Base-by-base conservation (phyloP, 2,797 vertebrate genomes). In the Ptychadena robeensis region DNA sequence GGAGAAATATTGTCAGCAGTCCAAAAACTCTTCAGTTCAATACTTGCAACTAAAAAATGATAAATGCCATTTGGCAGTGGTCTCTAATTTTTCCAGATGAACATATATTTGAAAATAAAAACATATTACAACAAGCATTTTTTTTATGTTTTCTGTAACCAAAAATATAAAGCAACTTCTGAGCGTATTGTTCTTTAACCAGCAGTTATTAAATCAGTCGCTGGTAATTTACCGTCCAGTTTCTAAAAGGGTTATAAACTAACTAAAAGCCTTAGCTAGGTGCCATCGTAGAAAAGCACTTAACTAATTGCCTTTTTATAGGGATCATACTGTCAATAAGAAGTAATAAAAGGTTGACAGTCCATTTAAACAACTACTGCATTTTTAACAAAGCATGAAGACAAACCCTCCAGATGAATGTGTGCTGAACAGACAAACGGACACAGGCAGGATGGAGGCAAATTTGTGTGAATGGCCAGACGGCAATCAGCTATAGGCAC, bases 241-340 rank as follows among this genome's bases (percentile, higher is more conserved):
- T 53, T 53, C 0, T 53, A 5, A 32, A 30, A 65, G 6, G 28
- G 30, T 65, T 30, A 15, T 3, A 65, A 12, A 12, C 14, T 32
- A 22, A 66, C 32, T 31, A 66, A 66, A 31, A 66, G 63, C 63
- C 30, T 10, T 31, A 5, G 3, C 28, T 30, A 65, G 14, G 28
- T 15, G 30, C 30, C 30, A 8, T 25, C 32, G 15, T 22, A 32
- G 30, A 66, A 66, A 34, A 9, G 64, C 18, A 66, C 64, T 66
- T 66, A 66, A 66, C 64, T 34, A 32, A 66, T 66, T 32, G 44
- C 44, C 44, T 53, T 61, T 81, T 87, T 88, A 87, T 32, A 88
- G 69, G 4, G 7, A 66, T 44, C 30, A 44, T 22, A 40, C 12
- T 67, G 61, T 66, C 35, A 34, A 73, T 22, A 38, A 59, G 37